Percentiles rank a stretch among this genome's conserved stretches.
phyloP scores from a whole-genome alignment of 37 sponge, comb jelly and placozoan genomes.

The Hormiphora californensis region DNA sequence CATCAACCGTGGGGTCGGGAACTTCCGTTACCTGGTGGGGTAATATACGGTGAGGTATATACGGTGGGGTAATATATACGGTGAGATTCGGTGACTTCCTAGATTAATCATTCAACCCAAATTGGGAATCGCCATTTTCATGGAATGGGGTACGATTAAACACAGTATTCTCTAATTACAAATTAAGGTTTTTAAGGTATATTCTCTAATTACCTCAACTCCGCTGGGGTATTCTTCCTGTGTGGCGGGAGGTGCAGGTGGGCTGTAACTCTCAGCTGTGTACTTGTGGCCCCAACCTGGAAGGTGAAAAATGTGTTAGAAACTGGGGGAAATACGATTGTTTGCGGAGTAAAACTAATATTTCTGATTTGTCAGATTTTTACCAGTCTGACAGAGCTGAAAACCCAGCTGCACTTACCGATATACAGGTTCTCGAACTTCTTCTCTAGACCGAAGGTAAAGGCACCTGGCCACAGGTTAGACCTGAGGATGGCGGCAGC shows the following conservation, averaged over 20 bases:
- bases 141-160: too few relatives aligned
- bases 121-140: too few relatives aligned
- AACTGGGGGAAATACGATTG: background rate
- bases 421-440: constrained; percentile 54
- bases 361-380: background rate
- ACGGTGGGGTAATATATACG: too few relatives aligned
- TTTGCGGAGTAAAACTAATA: background rate
- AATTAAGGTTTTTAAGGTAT: too few relatives aligned
- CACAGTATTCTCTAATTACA: too few relatives aligned
- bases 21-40: constrained; percentile 65
- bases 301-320: background rate
- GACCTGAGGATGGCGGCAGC: constrained; percentile 78
- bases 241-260: constrained; percentile 46
- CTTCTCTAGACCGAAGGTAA: constrained; percentile 70
- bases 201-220: constrained; percentile 41
- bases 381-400: too few relatives aligned
- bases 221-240: constrained; percentile 49
- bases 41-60: too few relatives aligned
- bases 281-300: constrained; percentile 22
- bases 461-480: constrained; percentile 97
- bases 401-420: too few relatives aligned
- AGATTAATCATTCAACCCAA: too few relatives aligned
- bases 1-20: constrained; percentile 86
- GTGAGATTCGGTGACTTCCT: too few relatives aligned
- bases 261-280: constrained; percentile 54